Evolutionary conservation across 2,797 vertebrate species (phyloP).

Genomic region (Artibeus jamaicensis): DNA sequence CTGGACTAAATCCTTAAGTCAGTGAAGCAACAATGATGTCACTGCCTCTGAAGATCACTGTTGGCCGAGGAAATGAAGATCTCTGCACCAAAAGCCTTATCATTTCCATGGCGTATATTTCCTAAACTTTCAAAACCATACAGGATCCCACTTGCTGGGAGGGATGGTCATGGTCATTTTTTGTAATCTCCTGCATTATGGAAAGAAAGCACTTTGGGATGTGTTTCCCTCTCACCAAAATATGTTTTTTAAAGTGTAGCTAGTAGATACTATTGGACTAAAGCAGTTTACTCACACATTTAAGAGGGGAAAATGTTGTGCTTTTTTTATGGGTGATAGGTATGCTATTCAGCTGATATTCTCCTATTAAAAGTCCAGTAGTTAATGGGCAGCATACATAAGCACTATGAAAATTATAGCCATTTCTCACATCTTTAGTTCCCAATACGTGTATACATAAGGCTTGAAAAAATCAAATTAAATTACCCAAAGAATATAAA

Average conservation of each 20-base stretch:
- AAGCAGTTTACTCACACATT: background rate
- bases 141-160: background rate
- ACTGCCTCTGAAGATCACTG: background rate
- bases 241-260: background rate
- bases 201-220: background rate
- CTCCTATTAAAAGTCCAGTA: background rate
- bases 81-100: background rate
- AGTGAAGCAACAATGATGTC: conserved; percentile 39
- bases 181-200: background rate
- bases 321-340: background rate
- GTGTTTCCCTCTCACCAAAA: background rate
- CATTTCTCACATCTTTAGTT: background rate
- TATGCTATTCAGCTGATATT: background rate
- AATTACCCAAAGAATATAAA: background rate
- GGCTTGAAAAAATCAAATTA: background rate
- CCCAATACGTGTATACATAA: background rate
- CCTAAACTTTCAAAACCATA: background rate
- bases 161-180: background rate
- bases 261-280: background rate
- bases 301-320: background rate
- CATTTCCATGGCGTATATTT: background rate
- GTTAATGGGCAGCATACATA: background rate
- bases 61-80: background rate
- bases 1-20: conserved; percentile 44
- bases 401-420: background rate